phyloP scores from a whole-genome alignment of 2,797 vertebrate species.

The Monodelphis domestica region DNA sequence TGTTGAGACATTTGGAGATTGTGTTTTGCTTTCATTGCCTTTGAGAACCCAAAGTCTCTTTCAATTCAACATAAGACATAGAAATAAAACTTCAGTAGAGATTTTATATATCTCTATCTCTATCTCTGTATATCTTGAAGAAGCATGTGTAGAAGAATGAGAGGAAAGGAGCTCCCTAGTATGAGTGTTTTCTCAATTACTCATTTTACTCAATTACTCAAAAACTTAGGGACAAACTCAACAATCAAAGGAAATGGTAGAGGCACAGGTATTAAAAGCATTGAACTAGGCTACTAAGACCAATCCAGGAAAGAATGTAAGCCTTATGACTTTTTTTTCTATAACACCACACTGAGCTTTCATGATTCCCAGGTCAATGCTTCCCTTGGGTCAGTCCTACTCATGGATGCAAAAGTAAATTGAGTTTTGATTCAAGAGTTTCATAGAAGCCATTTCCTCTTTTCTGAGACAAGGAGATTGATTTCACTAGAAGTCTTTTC shows the following conservation, averaged over 20 bases:
- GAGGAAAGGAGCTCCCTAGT: background rate
- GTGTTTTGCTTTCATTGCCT: background rate
- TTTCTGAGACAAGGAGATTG: background rate
- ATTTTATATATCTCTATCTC: no score
- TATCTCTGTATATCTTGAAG: background rate
- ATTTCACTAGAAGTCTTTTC: background rate
- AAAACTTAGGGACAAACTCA: background rate
- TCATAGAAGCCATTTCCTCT: background rate
- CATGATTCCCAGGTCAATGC: background rate
- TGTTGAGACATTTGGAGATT: background rate
- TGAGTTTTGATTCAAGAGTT: background rate
- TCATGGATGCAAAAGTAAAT: conserved; percentile 4
- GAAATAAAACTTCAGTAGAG: background rate
- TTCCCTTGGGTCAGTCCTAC: background rate
- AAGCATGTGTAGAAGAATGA: background rate
- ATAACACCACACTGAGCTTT: background rate
- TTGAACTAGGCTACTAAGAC: background rate
- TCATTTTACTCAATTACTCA: no score
- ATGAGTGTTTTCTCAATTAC: background rate
- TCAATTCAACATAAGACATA: background rate
- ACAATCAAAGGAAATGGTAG: background rate
- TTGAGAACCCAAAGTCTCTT: background rate
- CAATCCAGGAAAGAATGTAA: background rate
- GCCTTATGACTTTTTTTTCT: background rate
- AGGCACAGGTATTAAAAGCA: background rate